Evolutionary conservation across 2,888 invertebrate species (phyloP).

Genomic region (Mycalesis mineus): DNA sequence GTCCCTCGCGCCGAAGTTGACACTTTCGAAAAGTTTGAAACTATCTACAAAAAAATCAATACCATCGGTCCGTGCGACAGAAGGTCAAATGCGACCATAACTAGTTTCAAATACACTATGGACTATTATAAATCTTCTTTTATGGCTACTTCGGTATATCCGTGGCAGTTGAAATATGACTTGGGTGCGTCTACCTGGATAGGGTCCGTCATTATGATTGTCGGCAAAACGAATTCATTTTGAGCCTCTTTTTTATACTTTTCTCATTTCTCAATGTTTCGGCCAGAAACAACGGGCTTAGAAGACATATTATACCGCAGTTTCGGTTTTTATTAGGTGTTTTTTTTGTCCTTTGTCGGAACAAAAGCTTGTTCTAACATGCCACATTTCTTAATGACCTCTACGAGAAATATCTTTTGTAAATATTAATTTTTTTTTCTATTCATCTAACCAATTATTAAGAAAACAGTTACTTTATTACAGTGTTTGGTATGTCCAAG

Average conservation of each 20-base stretch:
- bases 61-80: conserved; percentile 62
- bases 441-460: neutral
- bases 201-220: conserved; percentile 75
- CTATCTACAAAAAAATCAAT: conserved; percentile 61
- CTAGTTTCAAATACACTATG: conserved; percentile 66
- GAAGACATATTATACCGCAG: conserved; percentile 44
- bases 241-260: conserved; percentile 50
- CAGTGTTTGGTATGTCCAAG: neutral
- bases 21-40: conserved; percentile 41
- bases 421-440: neutral
- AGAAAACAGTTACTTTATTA: no score
- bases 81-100: conserved; percentile 65
- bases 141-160: conserved; percentile 65
- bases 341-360: conserved; percentile 48
- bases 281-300: conserved; percentile 55
- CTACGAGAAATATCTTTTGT: conserved; percentile 15
- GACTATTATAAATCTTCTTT: conserved; percentile 71
- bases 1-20: conserved; percentile 44
- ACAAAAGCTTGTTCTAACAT: conserved; percentile 51
- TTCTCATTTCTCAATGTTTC: conserved; percentile 51
- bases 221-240: conserved; percentile 70
- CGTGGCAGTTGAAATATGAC: conserved; percentile 74
- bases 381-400: conserved; percentile 37
- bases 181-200: conserved; percentile 73
- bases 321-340: conserved; percentile 34